Conservation (phyloP, 2,888 invertebrate species). For the Holacanthella duospinosa region DNA sequence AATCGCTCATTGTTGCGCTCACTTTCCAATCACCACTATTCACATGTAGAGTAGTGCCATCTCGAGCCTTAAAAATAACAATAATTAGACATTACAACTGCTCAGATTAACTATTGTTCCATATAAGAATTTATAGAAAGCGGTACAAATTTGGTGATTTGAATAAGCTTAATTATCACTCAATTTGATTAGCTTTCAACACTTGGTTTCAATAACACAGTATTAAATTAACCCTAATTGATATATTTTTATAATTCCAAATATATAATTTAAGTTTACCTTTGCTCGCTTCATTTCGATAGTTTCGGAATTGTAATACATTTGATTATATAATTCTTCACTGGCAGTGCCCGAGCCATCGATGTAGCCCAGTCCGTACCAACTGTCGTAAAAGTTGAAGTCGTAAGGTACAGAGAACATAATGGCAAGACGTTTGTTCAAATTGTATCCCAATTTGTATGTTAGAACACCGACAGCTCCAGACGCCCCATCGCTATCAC, state of each 20-base stretch:
- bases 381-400: slow-evolving; percentile 18
- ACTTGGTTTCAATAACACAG: no score
- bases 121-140: not conserved
- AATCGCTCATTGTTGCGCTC: slow-evolving; percentile 20
- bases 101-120: not conserved
- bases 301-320: slow-evolving; percentile 17
- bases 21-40: slow-evolving; percentile 11
- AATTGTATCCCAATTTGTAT: slow-evolving; percentile 14
- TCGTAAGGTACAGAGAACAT: slow-evolving; percentile 23
- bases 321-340: slow-evolving; percentile 17
- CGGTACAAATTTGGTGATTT: no score
- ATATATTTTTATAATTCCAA: no score
- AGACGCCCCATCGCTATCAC: slow-evolving; percentile 14
- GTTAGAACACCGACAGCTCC: slow-evolving; percentile 22
- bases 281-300: slow-evolving; percentile 12
- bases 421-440: slow-evolving; percentile 11
- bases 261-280: no score
- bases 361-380: slow-evolving; percentile 18
- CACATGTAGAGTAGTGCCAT: slow-evolving; percentile 12
- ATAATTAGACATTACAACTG: no score
- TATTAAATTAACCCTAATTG: no score
- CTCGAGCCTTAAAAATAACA: slow-evolving; percentile 12
- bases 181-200: no score
- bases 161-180: no score
- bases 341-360: not conserved